Conservation (phyloP, 2,888 invertebrate species). For the Apotomis turbidana region DNA sequence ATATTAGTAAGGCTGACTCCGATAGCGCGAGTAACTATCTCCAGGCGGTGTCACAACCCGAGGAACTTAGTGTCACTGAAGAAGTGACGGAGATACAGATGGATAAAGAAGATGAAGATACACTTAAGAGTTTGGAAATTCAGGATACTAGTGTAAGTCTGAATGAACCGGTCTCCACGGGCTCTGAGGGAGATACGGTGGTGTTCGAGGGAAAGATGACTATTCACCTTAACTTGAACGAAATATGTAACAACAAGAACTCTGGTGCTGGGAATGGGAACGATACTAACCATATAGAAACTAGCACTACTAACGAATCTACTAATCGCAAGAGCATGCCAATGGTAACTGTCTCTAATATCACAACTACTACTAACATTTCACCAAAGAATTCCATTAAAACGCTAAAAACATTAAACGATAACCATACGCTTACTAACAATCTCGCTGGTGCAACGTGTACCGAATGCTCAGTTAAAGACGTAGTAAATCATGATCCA, state of each 20-base stretch:
- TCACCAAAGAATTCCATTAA: conserved; percentile 81
- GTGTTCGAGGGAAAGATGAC: conserved; percentile 83
- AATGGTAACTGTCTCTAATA: conserved; percentile 84
- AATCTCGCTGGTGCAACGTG: conserved; percentile 63
- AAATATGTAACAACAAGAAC: conserved; percentile 77
- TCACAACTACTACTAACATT: conserved; percentile 81
- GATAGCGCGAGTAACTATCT: conserved; percentile 77
- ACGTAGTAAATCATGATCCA: conserved; percentile 57
- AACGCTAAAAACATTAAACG: conserved; percentile 68
- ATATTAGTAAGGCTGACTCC: conserved; percentile 65
- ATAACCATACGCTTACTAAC: conserved; percentile 61
- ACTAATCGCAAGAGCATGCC: conserved; percentile 80
- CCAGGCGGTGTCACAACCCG: conserved; percentile 75
- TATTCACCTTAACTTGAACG: conserved; percentile 81
- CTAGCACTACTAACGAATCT: conserved; percentile 60
- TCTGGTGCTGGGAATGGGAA: conserved; percentile 75
- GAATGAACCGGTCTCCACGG: conserved; percentile 75
- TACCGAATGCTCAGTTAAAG: conserved; percentile 61
- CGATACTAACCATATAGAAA: conserved; percentile 64
- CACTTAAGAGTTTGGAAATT: conserved; percentile 80
- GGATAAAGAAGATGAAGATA: conserved; percentile 81
- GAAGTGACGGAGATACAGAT: conserved; percentile 79
- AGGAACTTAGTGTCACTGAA: conserved; percentile 74
- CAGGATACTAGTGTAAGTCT: conserved; percentile 84
- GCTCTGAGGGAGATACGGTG: conserved; percentile 79